phyloP scores from a whole-genome alignment of 2,113 vertebrate species.

The Blennius ocellaris region DNA sequence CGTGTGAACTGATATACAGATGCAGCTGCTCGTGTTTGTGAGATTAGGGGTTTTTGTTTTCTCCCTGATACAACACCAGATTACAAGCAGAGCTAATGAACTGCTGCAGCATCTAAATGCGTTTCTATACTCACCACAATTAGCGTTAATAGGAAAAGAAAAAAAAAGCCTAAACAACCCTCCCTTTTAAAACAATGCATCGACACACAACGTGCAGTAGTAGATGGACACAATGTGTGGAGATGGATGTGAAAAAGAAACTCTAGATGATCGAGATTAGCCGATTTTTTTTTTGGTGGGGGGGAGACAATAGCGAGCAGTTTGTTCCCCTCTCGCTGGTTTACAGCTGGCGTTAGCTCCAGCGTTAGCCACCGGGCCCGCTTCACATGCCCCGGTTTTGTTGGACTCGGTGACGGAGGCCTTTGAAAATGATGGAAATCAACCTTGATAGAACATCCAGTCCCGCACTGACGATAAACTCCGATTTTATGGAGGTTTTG shows the following conservation, averaged over 20 bases:
- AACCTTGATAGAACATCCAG: slow-evolving; percentile 53
- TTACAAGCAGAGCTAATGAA: background rate
- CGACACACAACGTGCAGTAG: background rate
- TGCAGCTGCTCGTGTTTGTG: background rate
- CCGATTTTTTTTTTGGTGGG: too few relatives aligned
- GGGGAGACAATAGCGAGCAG: too few relatives aligned
- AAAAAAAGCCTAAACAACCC: slow-evolving; percentile 1
- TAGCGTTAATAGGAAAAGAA: background rate
- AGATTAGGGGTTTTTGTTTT: background rate
- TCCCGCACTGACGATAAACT: background rate
- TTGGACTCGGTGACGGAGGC: slow-evolving; percentile 44
- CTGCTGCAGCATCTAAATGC: slow-evolving; percentile 1
- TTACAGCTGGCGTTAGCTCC: slow-evolving; percentile 33
- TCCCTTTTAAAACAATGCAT: background rate
- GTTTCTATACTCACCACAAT: background rate
- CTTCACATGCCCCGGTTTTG: slow-evolving; percentile 37
- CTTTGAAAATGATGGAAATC: slow-evolving; percentile 47
- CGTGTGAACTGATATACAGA: background rate
- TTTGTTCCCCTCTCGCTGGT: background rate
- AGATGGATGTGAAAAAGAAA: too few relatives aligned
- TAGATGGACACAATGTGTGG: background rate
- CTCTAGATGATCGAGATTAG: too few relatives aligned
- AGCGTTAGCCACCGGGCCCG: slow-evolving; percentile 60
- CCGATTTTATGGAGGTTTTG: background rate
- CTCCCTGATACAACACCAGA: too few relatives aligned